Conservation (phyloP, 2,888 invertebrate genomes). For the Graphium colonna region DNA sequence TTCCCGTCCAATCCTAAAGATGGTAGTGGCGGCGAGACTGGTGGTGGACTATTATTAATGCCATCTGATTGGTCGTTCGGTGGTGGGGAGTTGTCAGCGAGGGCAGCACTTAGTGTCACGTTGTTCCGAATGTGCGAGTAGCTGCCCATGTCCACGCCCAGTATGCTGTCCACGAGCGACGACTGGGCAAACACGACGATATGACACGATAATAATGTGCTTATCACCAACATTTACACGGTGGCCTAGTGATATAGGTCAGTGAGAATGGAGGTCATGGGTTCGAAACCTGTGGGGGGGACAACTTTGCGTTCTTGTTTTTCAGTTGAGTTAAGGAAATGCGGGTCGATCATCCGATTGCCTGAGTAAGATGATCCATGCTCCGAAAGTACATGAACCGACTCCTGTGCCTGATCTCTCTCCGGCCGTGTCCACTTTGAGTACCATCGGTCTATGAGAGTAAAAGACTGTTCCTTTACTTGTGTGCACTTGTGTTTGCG, state of each 20-base stretch:
- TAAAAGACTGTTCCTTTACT: not conserved
- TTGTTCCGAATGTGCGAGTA: constrained; percentile 54
- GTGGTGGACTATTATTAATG: too few species aligned
- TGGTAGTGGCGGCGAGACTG: too few species aligned
- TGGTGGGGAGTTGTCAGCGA: too few species aligned
- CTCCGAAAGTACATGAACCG: not conserved
- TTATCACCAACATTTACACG: not conserved
- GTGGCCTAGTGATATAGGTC: not conserved
- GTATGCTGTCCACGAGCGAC: constrained; percentile 49
- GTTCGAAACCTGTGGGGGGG: too few species aligned
- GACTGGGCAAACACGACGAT: constrained; percentile 33
- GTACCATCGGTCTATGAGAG: not conserved
- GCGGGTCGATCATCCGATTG: too few species aligned
- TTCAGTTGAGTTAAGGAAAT: too few species aligned
- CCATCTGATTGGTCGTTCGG: too few species aligned
- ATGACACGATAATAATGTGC: not conserved
- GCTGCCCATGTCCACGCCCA: constrained; percentile 38
- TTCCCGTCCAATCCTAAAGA: too few species aligned
- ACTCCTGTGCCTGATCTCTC: too few species aligned
- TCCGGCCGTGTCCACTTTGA: not conserved
- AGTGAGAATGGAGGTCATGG: not conserved
- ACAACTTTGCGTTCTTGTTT: too few species aligned
- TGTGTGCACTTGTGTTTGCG: too few species aligned
- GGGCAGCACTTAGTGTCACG: constrained; percentile 47
- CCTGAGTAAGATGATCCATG: too few species aligned